Conservation (phyloP, 2,888 invertebrate species). For the Pyrochroa serraticornis region DNA sequence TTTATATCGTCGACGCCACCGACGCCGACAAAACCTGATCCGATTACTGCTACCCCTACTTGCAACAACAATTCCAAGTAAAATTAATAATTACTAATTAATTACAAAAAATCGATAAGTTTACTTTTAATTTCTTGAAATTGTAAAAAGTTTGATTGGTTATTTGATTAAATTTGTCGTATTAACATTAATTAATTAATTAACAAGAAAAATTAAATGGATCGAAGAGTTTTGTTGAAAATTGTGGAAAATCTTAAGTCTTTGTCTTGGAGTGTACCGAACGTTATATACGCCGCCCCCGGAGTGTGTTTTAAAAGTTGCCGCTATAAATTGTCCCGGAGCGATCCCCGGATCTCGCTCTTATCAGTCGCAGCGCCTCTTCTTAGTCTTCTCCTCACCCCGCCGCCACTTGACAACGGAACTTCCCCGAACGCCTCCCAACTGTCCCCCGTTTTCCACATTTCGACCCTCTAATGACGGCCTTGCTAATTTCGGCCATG, state of each 20-base stretch:
- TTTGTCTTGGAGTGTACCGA: slow-evolving; percentile 51
- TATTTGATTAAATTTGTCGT: no score
- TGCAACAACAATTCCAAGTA: no score
- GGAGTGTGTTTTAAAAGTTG: slow-evolving; percentile 60
- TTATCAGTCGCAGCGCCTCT: slow-evolving; percentile 57
- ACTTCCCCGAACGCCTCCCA: slow-evolving; percentile 18
- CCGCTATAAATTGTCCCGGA: slow-evolving; percentile 60
- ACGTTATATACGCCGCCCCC: slow-evolving; percentile 56
- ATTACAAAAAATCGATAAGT: slow-evolving; percentile 25
- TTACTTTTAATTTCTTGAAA: no score
- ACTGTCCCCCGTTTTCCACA: slow-evolving; percentile 10
- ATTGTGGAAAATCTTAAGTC: slow-evolving; percentile 39
- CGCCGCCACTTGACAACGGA: slow-evolving; percentile 28
- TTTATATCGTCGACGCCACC: slow-evolving; percentile 36
- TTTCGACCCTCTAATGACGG: slow-evolving; percentile 1
- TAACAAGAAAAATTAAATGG: no score
- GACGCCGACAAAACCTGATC: slow-evolving; percentile 6
- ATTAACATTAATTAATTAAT: no score
- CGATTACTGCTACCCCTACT: background rate
- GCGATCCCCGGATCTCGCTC: slow-evolving; percentile 58
- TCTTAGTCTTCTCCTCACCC: slow-evolving; percentile 47
- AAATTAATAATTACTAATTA: no score
- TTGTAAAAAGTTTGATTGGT: no score
- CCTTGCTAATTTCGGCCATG: slow-evolving; percentile 8
- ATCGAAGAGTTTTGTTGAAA: no score